Evolutionary conservation across 23 tunicate species (phyloP), one percentile per base, ranked within the genome.

Genomic region (Styela clava): DNA sequence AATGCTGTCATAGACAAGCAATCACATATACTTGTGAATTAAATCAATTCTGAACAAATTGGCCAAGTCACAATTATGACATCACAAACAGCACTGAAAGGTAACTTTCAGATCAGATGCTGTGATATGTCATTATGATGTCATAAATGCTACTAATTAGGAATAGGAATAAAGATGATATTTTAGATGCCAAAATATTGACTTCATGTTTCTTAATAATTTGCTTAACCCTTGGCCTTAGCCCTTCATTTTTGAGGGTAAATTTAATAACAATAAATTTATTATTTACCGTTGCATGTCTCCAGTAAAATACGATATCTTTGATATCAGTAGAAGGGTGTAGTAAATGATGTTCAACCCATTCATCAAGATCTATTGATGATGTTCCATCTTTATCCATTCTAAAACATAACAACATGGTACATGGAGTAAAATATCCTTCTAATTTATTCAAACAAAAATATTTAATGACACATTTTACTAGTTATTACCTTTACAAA

Each of bases 371-470:
- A 71, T 93, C 98, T 18, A 93, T 82, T 3, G 86, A 73, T 19
- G 89, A 87, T 26, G 89, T 84, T 28, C 93, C 90, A 78, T 93
- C 93, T 63, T 93, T 93, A 61, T 93, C 98, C 85, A 87, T 85
- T 52, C 98, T 91, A 79, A 36, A 84, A 63, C n/a, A n/a, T n/a
- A 7, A 1, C 27, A 25, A 16, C 64, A 68, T 2, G 24, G 56
- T 56, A 30, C 0, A 26, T 74, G 64, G 16, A 30, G 24, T n/a
- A 74, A 33, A 74, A 74, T 21, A 34, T n/a, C n/a, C n/a, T n/a
- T n/a, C n/a, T n/a, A n/a, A n/a, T n/a, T n/a, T n/a, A 19, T 19
- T n/a, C n/a, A n/a, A n/a, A n/a, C n/a, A n/a, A n/a, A n/a, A n/a
- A n/a, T n/a, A n/a, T n/a, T n/a, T n/a, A n/a, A n/a, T n/a, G n/a